Evolutionary conservation across 2,113 vertebrate genomes (phyloP).

Genomic region (Oreochromis tanganicae): DNA sequence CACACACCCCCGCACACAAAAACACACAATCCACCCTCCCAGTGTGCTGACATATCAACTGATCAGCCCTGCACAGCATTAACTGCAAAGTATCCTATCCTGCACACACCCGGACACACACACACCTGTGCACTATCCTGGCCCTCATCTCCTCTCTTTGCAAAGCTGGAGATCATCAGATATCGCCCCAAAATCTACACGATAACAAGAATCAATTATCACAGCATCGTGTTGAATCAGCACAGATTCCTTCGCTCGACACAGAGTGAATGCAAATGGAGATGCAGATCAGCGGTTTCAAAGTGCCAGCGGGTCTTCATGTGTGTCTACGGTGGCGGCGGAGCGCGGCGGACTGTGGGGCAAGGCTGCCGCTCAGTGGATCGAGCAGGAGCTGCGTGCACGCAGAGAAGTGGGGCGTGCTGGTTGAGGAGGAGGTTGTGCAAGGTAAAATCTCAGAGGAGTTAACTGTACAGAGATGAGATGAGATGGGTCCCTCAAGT

Average conservation of each 20-base stretch:
- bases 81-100: neutral
- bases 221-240: slow-evolving; percentile 42
- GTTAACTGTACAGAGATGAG: neutral
- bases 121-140: neutral
- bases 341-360: neutral
- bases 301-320: slow-evolving; percentile 19
- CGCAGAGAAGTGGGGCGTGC: neutral
- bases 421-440: neutral
- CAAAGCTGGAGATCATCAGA: neutral
- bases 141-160: neutral
- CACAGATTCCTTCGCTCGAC: neutral
- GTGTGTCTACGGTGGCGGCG: neutral
- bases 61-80: neutral
- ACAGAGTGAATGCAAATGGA: slow-evolving; percentile 50
- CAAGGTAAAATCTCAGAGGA: slow-evolving; percentile 11
- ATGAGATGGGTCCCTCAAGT: neutral
- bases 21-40: neutral
- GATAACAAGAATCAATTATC: slow-evolving; percentile 41
- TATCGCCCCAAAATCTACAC: slow-evolving; percentile 21
- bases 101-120: neutral
- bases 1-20: neutral
- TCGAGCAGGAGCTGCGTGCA: neutral
- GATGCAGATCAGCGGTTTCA: slow-evolving; percentile 45
- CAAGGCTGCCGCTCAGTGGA: slow-evolving; percentile 47
- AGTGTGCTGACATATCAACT: neutral